phyloP scores from a whole-genome alignment of 2,113 vertebrate genomes.

The Prolemur simus region DNA sequence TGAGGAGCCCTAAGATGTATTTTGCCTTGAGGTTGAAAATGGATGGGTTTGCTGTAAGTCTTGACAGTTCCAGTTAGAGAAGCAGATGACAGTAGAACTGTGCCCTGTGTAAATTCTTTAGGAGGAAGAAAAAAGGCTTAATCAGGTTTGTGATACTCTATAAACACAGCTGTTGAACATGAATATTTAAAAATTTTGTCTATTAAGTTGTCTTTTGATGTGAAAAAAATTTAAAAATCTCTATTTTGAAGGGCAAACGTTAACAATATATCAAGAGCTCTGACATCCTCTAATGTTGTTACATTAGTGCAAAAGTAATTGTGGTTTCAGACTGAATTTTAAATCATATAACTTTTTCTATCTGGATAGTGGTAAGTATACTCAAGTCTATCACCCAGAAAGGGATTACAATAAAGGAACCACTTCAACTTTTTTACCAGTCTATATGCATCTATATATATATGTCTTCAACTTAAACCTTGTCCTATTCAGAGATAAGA shows the following conservation, averaged over 20 bases:
- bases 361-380: background rate
- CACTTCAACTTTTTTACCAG: background rate
- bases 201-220: background rate
- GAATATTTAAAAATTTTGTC: background rate
- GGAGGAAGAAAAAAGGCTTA: background rate
- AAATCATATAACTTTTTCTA: background rate
- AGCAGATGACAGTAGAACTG: background rate
- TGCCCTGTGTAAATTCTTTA: background rate
- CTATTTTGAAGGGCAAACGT: background rate
- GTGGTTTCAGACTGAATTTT: too few relatives aligned
- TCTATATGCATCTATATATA: background rate
- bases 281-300: background rate
- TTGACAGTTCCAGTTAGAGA: background rate
- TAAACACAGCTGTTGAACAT: background rate
- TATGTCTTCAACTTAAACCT: background rate
- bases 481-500: slow-evolving; percentile 15
- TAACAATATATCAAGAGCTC: background rate
- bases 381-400: background rate
- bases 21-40: background rate
- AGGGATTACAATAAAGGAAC: slow-evolving; percentile 7
- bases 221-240: background rate
- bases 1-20: background rate
- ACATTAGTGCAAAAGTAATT: too few relatives aligned
- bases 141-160: background rate
- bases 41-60: background rate